Conservation (phyloP, 2,113 vertebrate species). For the Anguilla japonica region DNA sequence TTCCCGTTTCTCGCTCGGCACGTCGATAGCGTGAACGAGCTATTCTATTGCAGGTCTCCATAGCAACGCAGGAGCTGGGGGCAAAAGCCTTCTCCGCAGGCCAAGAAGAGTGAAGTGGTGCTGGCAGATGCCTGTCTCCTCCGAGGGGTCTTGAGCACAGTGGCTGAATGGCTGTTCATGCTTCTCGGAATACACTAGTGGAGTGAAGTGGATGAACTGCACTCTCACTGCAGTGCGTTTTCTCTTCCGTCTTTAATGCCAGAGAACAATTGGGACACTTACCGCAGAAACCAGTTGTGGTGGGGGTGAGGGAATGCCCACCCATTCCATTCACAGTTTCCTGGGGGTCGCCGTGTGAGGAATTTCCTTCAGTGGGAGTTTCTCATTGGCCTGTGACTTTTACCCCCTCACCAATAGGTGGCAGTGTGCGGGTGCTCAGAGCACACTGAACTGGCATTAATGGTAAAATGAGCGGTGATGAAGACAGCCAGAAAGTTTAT, state of each 20-base stretch:
- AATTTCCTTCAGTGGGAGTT: background rate
- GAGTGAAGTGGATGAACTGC: background rate
- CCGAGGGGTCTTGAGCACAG: background rate
- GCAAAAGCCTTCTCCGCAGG: background rate
- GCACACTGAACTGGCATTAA: background rate
- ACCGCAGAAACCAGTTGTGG: background rate
- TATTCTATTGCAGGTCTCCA: background rate
- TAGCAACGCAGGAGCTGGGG: background rate
- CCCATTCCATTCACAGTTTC: background rate
- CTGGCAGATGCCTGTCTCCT: background rate
- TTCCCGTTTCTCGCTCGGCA: background rate
- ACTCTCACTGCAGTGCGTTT: background rate
- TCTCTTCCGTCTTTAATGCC: background rate
- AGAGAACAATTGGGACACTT: background rate
- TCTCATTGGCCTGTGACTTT: slow-evolving; percentile 29
- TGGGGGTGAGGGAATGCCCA: background rate
- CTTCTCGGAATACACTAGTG: background rate
- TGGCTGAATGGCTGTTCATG: background rate
- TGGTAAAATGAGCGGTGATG: slow-evolving; percentile 1
- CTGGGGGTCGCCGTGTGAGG: background rate
- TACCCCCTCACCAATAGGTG: slow-evolving; percentile 48
- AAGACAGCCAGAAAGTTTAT: slow-evolving; percentile 37
- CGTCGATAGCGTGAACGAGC: background rate
- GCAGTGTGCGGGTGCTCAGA: slow-evolving; percentile 59
- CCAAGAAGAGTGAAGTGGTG: background rate